Conservation (phyloP, 2,797 vertebrate genomes). For the Myotis planiceps region DNA sequence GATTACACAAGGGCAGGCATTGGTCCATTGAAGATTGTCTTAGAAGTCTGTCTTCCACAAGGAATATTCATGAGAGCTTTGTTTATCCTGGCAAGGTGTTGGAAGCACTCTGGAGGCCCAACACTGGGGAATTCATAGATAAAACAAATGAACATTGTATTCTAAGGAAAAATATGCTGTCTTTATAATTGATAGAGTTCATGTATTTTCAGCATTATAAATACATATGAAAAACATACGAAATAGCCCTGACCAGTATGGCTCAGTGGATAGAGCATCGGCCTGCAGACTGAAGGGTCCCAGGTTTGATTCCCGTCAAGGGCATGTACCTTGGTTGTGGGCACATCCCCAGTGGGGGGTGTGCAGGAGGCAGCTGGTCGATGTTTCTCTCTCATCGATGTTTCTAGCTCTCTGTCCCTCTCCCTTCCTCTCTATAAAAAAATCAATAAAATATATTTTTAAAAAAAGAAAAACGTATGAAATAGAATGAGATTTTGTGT, state of each 20-base stretch:
- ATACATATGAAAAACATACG: background rate
- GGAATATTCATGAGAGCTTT: background rate
- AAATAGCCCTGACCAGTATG: no score
- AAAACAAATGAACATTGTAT: background rate
- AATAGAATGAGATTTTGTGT: no score
- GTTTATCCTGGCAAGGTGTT: background rate
- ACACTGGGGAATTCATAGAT: background rate
- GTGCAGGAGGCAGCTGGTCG: no score
- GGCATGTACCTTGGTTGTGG: no score
- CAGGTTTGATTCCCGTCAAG: no score
- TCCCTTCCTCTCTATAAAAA: no score
- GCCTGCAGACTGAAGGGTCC: no score
- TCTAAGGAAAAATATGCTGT: slow-evolving; percentile 1
- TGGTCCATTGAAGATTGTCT: background rate
- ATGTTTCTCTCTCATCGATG: no score
- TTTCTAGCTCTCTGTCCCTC: no score
- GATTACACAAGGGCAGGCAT: background rate
- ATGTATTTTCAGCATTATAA: background rate
- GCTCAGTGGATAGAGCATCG: no score
- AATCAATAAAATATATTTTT: no score
- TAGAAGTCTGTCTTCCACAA: background rate
- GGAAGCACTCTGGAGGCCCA: background rate
- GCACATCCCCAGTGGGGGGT: no score
- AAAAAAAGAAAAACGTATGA: background rate
- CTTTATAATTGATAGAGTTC: background rate